Conservation (phyloP, 2,797 vertebrate genomes). For the Parauchenoglanis ngamensis region DNA sequence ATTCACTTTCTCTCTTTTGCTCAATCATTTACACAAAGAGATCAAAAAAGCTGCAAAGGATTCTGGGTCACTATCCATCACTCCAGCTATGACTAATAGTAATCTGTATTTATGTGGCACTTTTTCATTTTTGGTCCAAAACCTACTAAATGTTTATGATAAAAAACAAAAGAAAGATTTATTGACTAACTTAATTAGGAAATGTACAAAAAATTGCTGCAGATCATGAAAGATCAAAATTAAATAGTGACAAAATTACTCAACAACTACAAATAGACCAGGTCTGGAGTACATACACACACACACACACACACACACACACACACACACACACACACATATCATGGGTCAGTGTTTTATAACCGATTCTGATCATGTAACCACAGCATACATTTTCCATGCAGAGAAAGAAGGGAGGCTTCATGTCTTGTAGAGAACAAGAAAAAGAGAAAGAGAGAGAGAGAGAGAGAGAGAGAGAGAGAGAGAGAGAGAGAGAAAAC, state of each 20-base stretch:
- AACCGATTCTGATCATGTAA: background rate
- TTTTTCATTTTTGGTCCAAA: background rate
- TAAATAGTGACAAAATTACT: background rate
- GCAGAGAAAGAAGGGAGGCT: constrained; percentile 24
- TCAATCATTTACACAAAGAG: background rate
- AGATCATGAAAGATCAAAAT: background rate
- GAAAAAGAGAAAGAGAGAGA: too few species aligned
- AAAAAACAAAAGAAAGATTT: background rate
- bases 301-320: background rate
- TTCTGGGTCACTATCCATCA: background rate
- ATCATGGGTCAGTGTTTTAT: background rate
- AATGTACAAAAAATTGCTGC: background rate
- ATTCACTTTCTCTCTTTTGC: background rate
- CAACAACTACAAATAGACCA: background rate
- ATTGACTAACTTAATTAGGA: background rate
- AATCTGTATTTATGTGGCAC: background rate
- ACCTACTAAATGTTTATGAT: background rate
- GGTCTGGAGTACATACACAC: background rate
- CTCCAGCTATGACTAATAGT: background rate
- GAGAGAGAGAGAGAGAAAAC: background rate
- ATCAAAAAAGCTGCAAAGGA: background rate
- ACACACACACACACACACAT: background rate
- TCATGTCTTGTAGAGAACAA: background rate
- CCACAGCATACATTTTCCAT: constrained; percentile 18
- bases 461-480: background rate